phyloP scores from a whole-genome alignment of 2,113 vertebrate genomes.

The Taxidea taxus region DNA sequence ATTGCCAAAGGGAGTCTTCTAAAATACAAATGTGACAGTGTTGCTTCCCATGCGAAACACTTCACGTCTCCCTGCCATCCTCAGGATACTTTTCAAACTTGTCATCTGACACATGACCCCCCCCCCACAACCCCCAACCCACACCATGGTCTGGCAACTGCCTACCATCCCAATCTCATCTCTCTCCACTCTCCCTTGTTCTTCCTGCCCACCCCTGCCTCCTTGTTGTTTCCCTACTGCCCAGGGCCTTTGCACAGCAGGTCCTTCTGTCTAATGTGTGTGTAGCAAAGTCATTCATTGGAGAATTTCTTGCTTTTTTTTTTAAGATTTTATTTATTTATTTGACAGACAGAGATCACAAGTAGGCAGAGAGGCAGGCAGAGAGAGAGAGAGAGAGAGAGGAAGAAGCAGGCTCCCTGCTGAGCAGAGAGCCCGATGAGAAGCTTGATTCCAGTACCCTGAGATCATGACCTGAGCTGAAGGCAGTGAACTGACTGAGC shows the following conservation, averaged over 20 bases:
- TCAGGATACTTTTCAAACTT: background rate
- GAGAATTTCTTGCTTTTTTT: too few relatives aligned
- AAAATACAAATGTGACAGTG: background rate
- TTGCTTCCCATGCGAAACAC: background rate
- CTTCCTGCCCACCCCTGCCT: background rate
- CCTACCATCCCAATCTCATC: background rate
- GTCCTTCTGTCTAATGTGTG: background rate
- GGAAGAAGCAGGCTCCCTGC: too few relatives aligned
- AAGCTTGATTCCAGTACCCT: too few relatives aligned
- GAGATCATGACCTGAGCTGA: too few relatives aligned
- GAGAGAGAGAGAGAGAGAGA: too few relatives aligned
- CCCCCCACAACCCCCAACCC: too few relatives aligned
- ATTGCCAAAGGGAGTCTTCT: background rate
- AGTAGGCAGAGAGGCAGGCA: too few relatives aligned
- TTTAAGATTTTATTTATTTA: too few relatives aligned
- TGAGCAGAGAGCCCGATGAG: too few relatives aligned
- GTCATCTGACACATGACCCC: background rate
- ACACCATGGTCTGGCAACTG: background rate
- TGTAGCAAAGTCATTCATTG: background rate
- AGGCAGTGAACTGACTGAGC: too few relatives aligned
- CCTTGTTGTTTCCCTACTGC: background rate
- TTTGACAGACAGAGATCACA: too few relatives aligned
- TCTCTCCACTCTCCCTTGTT: background rate
- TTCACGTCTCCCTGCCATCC: background rate
- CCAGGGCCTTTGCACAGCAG: background rate